phyloP scores from a whole-genome alignment of 2,797 vertebrate genomes.

The Myoxocephalus aenaeus region DNA sequence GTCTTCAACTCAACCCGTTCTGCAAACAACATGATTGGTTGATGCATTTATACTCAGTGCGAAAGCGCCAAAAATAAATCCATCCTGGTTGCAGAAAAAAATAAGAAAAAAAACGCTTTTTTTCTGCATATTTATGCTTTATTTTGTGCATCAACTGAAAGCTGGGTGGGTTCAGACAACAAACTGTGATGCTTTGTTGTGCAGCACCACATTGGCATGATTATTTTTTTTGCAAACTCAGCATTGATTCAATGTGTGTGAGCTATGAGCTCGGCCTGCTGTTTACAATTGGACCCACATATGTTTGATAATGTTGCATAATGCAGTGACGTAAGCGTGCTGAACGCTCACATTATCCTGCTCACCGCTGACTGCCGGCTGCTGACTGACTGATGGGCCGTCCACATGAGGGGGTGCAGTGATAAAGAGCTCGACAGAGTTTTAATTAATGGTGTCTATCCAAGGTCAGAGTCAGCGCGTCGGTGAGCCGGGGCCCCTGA shows the following conservation, averaged over 20 bases:
- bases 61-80: not conserved
- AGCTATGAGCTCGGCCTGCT: not conserved
- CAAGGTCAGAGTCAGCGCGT: constrained; percentile 74
- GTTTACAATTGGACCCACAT: constrained; percentile 28
- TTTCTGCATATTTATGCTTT: not conserved
- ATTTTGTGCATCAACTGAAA: not conserved
- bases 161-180: not conserved
- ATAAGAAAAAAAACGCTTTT: no score
- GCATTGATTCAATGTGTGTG: constrained; percentile 25
- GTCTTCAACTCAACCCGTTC: no score
- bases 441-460: constrained; percentile 73
- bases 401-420: constrained; percentile 5
- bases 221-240: constrained; percentile 22
- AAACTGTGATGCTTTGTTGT: not conserved
- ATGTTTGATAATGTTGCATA: constrained; percentile 42
- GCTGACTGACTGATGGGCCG: constrained; percentile 58
- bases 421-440: constrained; percentile 65
- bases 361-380: constrained; percentile 26
- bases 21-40: not conserved
- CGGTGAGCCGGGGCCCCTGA: constrained; percentile 42
- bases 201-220: constrained; percentile 5
- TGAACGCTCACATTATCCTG: constrained; percentile 7
- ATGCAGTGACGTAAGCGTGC: constrained; percentile 31
- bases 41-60: not conserved
- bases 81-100: no score